phyloP scores from a whole-genome alignment of 1,140 invertebrate species.

The Penaeus vannamei region DNA sequence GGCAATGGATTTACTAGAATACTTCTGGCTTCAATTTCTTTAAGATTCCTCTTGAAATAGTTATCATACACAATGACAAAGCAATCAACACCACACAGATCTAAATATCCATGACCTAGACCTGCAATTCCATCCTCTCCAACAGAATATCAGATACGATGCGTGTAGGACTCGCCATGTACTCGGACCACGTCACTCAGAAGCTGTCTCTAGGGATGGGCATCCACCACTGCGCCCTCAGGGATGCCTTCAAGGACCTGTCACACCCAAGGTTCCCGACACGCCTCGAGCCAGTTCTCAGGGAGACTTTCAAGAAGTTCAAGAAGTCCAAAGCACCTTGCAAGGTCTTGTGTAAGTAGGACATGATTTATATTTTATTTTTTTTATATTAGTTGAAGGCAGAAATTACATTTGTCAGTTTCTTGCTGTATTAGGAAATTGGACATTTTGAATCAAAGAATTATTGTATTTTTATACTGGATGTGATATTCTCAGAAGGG shows the following conservation, averaged over 20 bases:
- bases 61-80: too few species aligned
- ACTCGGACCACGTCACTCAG: slow-evolving; percentile 56
- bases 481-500: too few species aligned
- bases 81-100: too few species aligned
- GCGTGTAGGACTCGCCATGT: slow-evolving; percentile 55
- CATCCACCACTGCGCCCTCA: slow-evolving; percentile 59
- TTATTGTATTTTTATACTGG: too few species aligned
- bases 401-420: not conserved
- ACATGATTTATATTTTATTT: not conserved
- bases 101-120: too few species aligned
- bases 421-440: too few species aligned
- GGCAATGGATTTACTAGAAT: too few species aligned
- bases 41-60: too few species aligned
- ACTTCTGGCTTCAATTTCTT: too few species aligned
- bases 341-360: slow-evolving; percentile 63
- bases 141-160: slow-evolving; percentile 56
- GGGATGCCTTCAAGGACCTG: slow-evolving; percentile 57
- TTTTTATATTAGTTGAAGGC: not conserved
- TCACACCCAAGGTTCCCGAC: slow-evolving; percentile 62
- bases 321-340: slow-evolving; percentile 58
- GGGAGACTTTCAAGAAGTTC: slow-evolving; percentile 64
- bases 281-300: slow-evolving; percentile 59
- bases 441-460: too few species aligned
- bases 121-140: too few species aligned
- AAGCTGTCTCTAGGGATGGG: slow-evolving; percentile 60